Percentiles rank a stretch among this genome's conserved stretches.
Evolutionary conservation across 2,113 vertebrate genomes (phyloP).

Genomic region (Dolichotis patagonum): DNA sequence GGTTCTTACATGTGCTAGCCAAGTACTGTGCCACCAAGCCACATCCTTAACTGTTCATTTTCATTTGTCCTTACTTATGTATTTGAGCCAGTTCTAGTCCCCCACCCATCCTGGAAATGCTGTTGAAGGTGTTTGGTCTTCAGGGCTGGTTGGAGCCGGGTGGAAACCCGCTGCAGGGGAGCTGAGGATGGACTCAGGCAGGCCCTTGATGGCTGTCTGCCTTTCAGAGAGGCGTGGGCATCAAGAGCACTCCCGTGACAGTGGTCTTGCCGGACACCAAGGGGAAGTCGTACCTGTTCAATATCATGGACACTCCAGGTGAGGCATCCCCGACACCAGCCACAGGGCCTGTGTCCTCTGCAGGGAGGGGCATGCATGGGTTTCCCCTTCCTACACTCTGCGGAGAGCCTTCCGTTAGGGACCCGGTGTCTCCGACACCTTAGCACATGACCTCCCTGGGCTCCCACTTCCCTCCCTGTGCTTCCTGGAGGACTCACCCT

Average conservation of each 20-base stretch:
- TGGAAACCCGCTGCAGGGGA: background rate
- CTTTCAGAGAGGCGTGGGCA: conserved; percentile 96
- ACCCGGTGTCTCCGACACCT: background rate
- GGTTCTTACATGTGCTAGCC: too few species aligned
- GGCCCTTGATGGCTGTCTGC: background rate
- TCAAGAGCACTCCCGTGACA: conserved; percentile 98
- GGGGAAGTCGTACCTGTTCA: conserved; percentile 98
- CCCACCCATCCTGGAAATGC: background rate
- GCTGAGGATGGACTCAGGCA: background rate
- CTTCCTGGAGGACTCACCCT: background rate
- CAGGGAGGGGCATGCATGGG: accelerated
- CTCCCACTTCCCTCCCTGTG: background rate
- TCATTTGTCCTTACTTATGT: background rate
- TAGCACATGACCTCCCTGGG: background rate
- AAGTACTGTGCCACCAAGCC: background rate
- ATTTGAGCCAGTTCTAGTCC: background rate
- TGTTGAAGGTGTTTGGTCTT: background rate
- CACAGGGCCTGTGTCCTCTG: background rate
- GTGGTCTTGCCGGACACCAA: conserved; percentile 98
- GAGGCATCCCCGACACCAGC: background rate
- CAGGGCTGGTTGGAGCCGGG: conserved; percentile 6
- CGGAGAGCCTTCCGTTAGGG: background rate
- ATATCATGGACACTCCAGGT: conserved; percentile 99
- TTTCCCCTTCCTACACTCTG: background rate
- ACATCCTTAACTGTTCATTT: background rate